Conservation (phyloP, 2,113 vertebrate genomes). For the Tenrec ecaudatus region DNA sequence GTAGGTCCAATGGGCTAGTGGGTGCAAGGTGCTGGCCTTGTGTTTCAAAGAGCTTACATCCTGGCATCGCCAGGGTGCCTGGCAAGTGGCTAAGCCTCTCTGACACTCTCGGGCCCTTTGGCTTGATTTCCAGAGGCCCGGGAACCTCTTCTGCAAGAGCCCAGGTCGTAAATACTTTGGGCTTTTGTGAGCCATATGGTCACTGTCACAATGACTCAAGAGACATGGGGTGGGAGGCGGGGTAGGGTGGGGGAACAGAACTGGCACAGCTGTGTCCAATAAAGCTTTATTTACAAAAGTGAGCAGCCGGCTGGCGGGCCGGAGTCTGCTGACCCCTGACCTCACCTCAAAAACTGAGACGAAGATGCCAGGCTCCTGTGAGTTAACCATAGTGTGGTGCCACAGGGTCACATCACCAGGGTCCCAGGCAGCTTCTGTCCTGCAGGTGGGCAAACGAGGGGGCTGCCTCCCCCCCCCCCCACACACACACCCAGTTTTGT, state of each 20-base stretch:
- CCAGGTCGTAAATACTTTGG: neutral
- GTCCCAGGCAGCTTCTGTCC: neutral
- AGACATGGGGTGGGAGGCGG: too few relatives aligned
- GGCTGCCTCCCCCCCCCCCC: too few relatives aligned
- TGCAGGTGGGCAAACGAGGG: too few relatives aligned
- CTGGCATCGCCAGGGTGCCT: neutral
- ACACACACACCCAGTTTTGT: neutral
- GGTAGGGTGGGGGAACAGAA: neutral
- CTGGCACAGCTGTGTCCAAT: too few relatives aligned
- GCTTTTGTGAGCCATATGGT: neutral
- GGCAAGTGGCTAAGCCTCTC: neutral
- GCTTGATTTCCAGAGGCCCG: neutral
- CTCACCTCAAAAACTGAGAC: neutral
- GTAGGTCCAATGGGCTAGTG: neutral
- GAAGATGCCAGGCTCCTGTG: neutral
- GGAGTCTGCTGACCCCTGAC: too few relatives aligned
- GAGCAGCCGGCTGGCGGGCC: neutral
- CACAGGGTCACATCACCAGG: neutral
- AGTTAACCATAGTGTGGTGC: too few relatives aligned
- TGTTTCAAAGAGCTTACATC: neutral
- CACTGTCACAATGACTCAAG: neutral
- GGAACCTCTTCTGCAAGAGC: neutral
- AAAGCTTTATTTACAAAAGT: slow-evolving; percentile 15
- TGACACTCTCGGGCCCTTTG: neutral
- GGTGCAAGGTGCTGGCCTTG: neutral